phyloP scores from a whole-genome alignment of 2,797 vertebrate species.

The Champsocephalus esox region DNA sequence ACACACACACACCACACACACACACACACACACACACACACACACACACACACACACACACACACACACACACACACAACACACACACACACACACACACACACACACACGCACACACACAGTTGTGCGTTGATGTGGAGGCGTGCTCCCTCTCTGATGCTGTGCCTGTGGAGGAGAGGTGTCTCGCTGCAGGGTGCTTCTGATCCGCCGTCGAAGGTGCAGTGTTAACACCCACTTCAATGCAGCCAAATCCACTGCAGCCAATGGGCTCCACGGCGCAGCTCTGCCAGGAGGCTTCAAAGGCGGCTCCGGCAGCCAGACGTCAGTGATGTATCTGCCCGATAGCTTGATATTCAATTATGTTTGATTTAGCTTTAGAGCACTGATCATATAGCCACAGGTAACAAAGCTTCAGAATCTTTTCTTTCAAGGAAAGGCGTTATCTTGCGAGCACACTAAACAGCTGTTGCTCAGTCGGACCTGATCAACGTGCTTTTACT shows the following conservation, averaged over 20 bases:
- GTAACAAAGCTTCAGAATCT: not conserved
- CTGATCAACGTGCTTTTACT: not conserved
- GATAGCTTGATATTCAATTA: slow-evolving; percentile 56
- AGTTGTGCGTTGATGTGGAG: not conserved
- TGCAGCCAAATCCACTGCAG: slow-evolving; percentile 31
- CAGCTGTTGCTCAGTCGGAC: not conserved
- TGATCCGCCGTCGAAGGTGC: slow-evolving; percentile 55
- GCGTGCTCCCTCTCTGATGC: slow-evolving; percentile 55
- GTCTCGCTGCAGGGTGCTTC: slow-evolving; percentile 57
- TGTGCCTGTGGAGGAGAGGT: slow-evolving; percentile 32
- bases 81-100: too few species aligned
- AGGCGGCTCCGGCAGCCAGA: slow-evolving; percentile 33
- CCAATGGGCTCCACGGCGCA: slow-evolving; percentile 40
- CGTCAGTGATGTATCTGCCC: slow-evolving; percentile 14
- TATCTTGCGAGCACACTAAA: not conserved
- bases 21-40: too few species aligned
- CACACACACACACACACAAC: too few species aligned
- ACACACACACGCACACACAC: too few species aligned
- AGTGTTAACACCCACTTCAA: slow-evolving; percentile 53
- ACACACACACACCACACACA: too few species aligned
- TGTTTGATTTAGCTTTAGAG: slow-evolving; percentile 45
- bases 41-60: not conserved
- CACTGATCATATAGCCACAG: slow-evolving; percentile 19
- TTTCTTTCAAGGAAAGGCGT: too few species aligned
- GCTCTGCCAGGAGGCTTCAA: slow-evolving; percentile 67